Base-by-base conservation (phyloP, 2,797 vertebrate genomes). In the Sphenodon punctatus region DNA sequence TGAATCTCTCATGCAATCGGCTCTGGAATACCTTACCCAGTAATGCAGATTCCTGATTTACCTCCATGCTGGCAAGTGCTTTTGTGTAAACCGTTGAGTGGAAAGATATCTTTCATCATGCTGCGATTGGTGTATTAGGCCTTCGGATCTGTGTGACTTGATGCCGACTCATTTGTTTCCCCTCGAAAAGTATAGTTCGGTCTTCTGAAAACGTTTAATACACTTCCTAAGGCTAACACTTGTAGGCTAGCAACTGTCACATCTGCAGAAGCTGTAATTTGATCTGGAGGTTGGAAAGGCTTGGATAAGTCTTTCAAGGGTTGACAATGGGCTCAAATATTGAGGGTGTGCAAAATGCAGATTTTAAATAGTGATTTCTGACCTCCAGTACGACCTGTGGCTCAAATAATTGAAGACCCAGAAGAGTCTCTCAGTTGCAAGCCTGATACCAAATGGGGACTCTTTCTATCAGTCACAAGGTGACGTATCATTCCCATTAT, bases 401-500 rank as follows among this genome's bases (percentile, higher is more conserved):
- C n/a, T 10, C 51, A n/a, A n/a, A n/a, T n/a, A n/a, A n/a, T n/a
- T n/a, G n/a, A n/a, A n/a, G n/a, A n/a, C n/a, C n/a, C n/a, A n/a
- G n/a, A n/a, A n/a, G n/a, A n/a, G n/a, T n/a, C 15, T 27, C 14
- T 51, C 49, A 51, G 25, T 14, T 49, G 48, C 25, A n/a, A n/a
- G 49, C 25, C 25, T 25, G n/a, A 49, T 48, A 23, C 42, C 16
- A 42, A 64, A 3, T 41, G 0, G 0, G 27, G 23, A 23, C 4
- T 10, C 10, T 8, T 46, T 27, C 10, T 27, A 10, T 7, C 27
- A 36, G 39, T 0, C 0, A 22, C 19, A 56, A 34, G 20, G 20
- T 30, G 32, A 34, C 32, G 20, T 34, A 13, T 5, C 32, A 10
- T 56, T 32, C 12, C 30, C 6, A 34, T 55, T 20, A 34, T 34